These are phyloP conservation scores for Amphipyra berbera DNA, from an alignment of 2,888 invertebrate species.

Conservation along the genomic window DNA sequence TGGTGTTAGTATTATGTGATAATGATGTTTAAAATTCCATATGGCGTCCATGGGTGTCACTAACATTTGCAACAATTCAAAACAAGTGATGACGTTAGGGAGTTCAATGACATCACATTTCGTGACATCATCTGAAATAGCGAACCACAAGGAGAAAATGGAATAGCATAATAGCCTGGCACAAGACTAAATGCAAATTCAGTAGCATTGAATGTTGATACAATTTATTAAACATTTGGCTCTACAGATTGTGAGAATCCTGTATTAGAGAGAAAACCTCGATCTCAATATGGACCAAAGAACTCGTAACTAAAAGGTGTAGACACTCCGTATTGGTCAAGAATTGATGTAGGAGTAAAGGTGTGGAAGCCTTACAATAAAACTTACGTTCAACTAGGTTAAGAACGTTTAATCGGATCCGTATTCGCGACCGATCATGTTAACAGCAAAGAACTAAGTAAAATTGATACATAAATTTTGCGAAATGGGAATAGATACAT, in stretches of 20 bases:
- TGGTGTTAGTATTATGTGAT: slow-evolving; percentile 12
- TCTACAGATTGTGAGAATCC: slow-evolving; percentile 10
- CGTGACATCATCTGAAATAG: slow-evolving; percentile 66
- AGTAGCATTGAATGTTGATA: neutral
- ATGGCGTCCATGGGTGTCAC: slow-evolving; percentile 17
- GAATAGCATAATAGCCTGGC: slow-evolving; percentile 1
- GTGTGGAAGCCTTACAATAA: slow-evolving; percentile 74
- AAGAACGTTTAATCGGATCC: slow-evolving; percentile 74
- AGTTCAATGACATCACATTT: slow-evolving; percentile 66
- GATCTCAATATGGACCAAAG: slow-evolving; percentile 32
- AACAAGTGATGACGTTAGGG: slow-evolving; percentile 57
- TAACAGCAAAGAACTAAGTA: slow-evolving; percentile 47
- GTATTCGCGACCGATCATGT: slow-evolving; percentile 56
- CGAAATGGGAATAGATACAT: slow-evolving; percentile 34
- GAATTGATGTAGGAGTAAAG: slow-evolving; percentile 64
- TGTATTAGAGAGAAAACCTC: slow-evolving; percentile 35
- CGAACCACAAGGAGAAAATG: slow-evolving; percentile 13
- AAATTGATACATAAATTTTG: slow-evolving; percentile 29
- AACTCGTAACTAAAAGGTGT: slow-evolving; percentile 24
- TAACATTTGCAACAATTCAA: slow-evolving; percentile 39
- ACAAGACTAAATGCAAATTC: neutral
- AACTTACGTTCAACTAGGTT: slow-evolving; percentile 74
- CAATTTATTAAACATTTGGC: too few species aligned
- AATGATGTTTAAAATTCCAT: slow-evolving; percentile 13
- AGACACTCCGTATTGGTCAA: slow-evolving; percentile 45